Evolutionary conservation across 1,140 invertebrate genomes (phyloP).

Genomic region (Ostrea edulis): DNA sequence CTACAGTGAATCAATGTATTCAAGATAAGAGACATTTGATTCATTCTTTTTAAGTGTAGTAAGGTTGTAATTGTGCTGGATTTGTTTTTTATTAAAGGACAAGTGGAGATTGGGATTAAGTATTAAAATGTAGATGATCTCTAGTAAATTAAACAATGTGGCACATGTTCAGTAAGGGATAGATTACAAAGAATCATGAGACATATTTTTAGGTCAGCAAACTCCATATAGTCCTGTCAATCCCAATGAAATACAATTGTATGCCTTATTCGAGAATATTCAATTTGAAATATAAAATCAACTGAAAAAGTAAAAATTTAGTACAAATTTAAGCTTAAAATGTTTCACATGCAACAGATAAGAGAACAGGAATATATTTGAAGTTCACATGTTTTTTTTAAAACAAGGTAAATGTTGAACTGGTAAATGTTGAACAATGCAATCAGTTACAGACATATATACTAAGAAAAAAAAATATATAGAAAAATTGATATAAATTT

Average conservation of each 20-base stretch:
- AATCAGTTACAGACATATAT: conserved; percentile 7
- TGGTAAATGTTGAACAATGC: neutral
- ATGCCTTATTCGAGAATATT: neutral
- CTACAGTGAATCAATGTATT: too few relatives aligned
- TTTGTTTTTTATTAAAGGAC: neutral
- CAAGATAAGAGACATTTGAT: too few relatives aligned
- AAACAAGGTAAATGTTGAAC: neutral
- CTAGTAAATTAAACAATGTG: neutral
- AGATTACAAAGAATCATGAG: neutral
- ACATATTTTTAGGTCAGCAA: neutral
- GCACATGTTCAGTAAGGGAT: neutral
- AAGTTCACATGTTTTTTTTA: neutral
- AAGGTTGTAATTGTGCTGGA: neutral
- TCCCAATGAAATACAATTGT: neutral
- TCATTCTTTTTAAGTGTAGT: too few relatives aligned
- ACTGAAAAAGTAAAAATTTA: neutral
- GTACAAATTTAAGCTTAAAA: neutral
- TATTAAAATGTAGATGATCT: neutral
- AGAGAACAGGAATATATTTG: neutral
- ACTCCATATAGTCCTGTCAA: neutral
- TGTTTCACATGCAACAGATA: neutral
- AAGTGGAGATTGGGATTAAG: neutral
- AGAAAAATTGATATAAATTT: neutral
- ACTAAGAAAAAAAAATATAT: neutral
- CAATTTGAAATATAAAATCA: neutral